phyloP scores from a whole-genome alignment of 2,797 vertebrate genomes.

The Pangasius larnaudii region DNA sequence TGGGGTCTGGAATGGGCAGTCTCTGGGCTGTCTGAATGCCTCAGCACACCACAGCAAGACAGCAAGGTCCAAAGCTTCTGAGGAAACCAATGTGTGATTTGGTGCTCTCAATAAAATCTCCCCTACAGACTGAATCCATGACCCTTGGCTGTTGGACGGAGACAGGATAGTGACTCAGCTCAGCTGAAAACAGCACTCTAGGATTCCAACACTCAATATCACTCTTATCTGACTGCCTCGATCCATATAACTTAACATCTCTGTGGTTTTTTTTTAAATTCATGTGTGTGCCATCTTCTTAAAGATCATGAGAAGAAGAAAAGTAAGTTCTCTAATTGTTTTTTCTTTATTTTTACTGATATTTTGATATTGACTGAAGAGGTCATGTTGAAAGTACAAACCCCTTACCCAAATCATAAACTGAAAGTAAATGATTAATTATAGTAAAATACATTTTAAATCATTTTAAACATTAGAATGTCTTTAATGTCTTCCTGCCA shows the following conservation, averaged over 20 bases:
- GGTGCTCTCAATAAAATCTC: conserved; percentile 79
- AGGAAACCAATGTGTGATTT: conserved; percentile 74
- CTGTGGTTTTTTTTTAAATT: not conserved
- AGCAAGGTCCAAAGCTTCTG: conserved; percentile 64
- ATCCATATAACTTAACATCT: conserved; percentile 71
- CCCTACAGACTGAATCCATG: conserved; percentile 62
- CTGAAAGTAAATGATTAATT: no score
- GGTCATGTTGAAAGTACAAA: not conserved
- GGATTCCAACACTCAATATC: conserved; percentile 79
- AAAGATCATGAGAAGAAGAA: not conserved
- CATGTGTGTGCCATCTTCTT: not conserved
- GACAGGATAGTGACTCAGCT: conserved; percentile 63
- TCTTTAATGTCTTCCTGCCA: not conserved
- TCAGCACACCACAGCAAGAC: conserved; percentile 46
- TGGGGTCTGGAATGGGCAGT: conserved; percentile 67
- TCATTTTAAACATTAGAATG: no score
- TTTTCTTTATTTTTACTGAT: not conserved
- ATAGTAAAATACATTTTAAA: no score
- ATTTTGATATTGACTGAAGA: not conserved
- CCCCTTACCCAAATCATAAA: not conserved
- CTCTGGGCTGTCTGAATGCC: conserved; percentile 59
- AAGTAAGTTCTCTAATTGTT: not conserved
- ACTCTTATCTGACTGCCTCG: conserved; percentile 64
- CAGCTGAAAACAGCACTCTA: conserved; percentile 63
- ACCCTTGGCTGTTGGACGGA: conserved; percentile 48